Percentiles rank a stretch among this genome's conserved stretches.
Conservation (phyloP, 2,888 invertebrate genomes). For the Melanargia galathea region DNA sequence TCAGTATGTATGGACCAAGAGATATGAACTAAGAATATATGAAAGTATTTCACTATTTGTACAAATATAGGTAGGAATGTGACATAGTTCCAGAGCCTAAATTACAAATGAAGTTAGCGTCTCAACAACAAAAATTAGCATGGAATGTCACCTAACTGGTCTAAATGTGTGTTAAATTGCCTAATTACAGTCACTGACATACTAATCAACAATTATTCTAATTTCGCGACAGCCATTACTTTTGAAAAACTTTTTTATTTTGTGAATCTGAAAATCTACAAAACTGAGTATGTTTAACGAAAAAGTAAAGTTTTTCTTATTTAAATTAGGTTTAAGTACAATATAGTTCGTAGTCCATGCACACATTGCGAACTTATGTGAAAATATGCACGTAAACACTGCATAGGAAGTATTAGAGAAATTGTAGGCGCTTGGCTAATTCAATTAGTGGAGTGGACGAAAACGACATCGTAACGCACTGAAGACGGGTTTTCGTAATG, state of each 20-base stretch:
- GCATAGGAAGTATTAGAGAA: conserved; percentile 41
- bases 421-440: conserved; percentile 54
- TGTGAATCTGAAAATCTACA: not conserved
- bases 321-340: not conserved
- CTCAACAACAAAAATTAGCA: conserved; percentile 33
- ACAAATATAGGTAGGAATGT: not conserved
- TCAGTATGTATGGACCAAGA: too few relatives aligned
- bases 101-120: conserved; percentile 18
- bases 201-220: conserved; percentile 27
- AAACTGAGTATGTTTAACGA: not conserved
- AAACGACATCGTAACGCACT: conserved; percentile 48
- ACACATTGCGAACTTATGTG: conserved; percentile 40
- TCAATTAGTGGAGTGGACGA: conserved; percentile 53
- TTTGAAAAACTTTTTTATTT: not conserved
- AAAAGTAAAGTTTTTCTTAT: not conserved
- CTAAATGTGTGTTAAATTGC: conserved; percentile 37
- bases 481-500: conserved; percentile 46
- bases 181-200: conserved; percentile 39
- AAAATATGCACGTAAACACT: conserved; percentile 53
- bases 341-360: conserved; percentile 7
- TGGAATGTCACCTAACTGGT: conserved; percentile 41
- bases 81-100: conserved; percentile 18
- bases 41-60: not conserved
- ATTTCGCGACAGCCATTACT: conserved; percentile 10
- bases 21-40: too few relatives aligned